Base-by-base conservation (phyloP, 2,888 invertebrate species). In the Phoenoteleia sp. region DNA sequence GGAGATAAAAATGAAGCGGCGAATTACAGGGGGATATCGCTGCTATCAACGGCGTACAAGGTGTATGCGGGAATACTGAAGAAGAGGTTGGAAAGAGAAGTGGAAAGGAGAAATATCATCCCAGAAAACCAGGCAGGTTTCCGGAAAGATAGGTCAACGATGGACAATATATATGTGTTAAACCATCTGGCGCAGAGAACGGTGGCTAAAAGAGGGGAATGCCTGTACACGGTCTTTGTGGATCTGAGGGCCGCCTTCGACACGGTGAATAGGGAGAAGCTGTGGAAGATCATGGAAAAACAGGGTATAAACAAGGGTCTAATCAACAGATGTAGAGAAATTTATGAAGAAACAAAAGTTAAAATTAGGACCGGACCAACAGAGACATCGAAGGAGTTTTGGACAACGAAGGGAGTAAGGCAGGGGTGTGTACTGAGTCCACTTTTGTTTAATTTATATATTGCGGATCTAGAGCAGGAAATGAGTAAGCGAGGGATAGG, bases 41-140 rank as follows among this genome's bases (percentile, higher is more conserved):
- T n/a, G n/a, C n/a, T 27, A 6, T 6, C 27, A 5, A 27, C 52
- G 13, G 52, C 52, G 6, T 52, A 52, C 52, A 52, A 52, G 3
- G 11, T 52, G 7, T 49, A 49, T 13, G 21, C 49, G 5, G 49
- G 19, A 21, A n/a, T 49, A 17, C 6, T 49, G 19, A 49, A 19
- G 49, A n/a, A 4, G 7, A 49, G 49, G n/a, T 6, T 42, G 42
- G 42, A 42, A 7, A n/a, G 13, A 42, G n/a, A 42, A 9, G 9
- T 42, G 6, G 42, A 42, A 42, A 19, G 19, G 4, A 15, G 3
- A 4, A 19, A 17, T 1, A 3, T 45, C 3, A 3, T 45, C 1
- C 45, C 45, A 45, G 45, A 45, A 45, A 45, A 45, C 45, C 45
- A 45, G 45, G 45, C 45, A 45, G 45, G 45, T 2, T 45, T 45